These are phyloP conservation scores for Celastrina argiolus DNA, from an alignment of 2,888 invertebrate genomes.

Conservation along the genomic window DNA sequence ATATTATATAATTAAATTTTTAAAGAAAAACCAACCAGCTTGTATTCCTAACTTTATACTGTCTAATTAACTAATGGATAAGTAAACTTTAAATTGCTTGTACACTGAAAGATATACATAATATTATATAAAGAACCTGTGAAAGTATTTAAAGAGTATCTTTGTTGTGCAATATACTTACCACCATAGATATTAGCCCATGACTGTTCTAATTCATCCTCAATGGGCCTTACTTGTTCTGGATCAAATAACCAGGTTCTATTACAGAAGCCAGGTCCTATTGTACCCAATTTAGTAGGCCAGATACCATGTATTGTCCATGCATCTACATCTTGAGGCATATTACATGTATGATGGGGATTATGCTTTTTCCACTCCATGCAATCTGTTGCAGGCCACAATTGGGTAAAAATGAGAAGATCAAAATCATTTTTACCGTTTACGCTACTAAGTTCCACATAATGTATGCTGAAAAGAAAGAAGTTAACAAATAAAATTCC, in stretches of 20 bases:
- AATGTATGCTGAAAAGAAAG: constrained; percentile 36
- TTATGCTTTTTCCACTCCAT: constrained; percentile 82
- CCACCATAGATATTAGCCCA: constrained; percentile 87
- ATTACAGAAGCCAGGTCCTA: constrained; percentile 86
- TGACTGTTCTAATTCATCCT: constrained; percentile 72
- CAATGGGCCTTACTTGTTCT: constrained; percentile 77
- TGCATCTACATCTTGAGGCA: constrained; percentile 78
- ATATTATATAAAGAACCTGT: not conserved
- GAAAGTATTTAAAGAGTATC: not conserved
- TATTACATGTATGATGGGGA: constrained; percentile 77
- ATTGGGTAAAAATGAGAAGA: constrained; percentile 86
- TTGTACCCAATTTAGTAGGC: constrained; percentile 83
- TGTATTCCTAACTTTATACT: not conserved
- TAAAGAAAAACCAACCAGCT: not conserved
- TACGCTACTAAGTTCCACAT: constrained; percentile 31
- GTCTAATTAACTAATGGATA: not conserved
- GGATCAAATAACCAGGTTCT: constrained; percentile 81
- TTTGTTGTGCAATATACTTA: constrained; percentile 34
- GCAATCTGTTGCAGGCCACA: constrained; percentile 84
- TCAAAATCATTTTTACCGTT: constrained; percentile 79
- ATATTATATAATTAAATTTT: no score
- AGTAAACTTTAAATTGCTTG: not conserved
- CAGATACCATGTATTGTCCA: constrained; percentile 92
- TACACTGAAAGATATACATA: no score
- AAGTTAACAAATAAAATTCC: not conserved